Conservation (phyloP, 2,113 vertebrate species). For the Heterochromis multidens region DNA sequence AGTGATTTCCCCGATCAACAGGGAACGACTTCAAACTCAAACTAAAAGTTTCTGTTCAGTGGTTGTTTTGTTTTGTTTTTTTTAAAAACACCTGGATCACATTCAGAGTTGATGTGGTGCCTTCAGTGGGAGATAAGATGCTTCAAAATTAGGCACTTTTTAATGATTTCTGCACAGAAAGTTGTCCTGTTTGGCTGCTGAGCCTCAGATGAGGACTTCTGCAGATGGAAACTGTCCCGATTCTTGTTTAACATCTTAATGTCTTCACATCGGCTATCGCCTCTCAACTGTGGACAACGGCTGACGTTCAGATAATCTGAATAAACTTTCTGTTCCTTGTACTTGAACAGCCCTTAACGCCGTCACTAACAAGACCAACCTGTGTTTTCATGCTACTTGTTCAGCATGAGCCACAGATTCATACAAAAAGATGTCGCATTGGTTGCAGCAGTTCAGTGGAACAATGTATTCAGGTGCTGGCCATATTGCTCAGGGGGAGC, state of each 20-base stretch:
- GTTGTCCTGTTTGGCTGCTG: neutral
- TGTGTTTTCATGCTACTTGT: neutral
- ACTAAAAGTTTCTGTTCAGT: neutral
- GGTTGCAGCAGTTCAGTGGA: neutral
- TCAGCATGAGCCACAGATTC: neutral
- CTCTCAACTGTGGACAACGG: too few species aligned
- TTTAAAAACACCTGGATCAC: neutral
- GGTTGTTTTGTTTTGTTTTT: neutral
- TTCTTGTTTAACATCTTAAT: accelerated
- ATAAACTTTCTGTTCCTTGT: neutral
- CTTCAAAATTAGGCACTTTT: neutral
- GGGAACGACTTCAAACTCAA: neutral
- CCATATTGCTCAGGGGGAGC: neutral
- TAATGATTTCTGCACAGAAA: neutral
- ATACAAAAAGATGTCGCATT: neutral
- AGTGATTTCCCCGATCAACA: constrained; percentile 32
- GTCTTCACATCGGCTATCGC: too few species aligned
- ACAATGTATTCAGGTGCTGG: too few species aligned
- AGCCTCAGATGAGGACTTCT: neutral
- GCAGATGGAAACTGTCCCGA: neutral
- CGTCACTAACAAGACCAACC: neutral
- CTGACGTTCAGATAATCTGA: too few species aligned
- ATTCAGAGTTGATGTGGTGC: neutral
- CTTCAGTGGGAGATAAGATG: neutral
- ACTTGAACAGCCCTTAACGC: neutral